Evolutionary conservation across 2,797 vertebrate species (phyloP).

Genomic region (Ciconia nigra): DNA sequence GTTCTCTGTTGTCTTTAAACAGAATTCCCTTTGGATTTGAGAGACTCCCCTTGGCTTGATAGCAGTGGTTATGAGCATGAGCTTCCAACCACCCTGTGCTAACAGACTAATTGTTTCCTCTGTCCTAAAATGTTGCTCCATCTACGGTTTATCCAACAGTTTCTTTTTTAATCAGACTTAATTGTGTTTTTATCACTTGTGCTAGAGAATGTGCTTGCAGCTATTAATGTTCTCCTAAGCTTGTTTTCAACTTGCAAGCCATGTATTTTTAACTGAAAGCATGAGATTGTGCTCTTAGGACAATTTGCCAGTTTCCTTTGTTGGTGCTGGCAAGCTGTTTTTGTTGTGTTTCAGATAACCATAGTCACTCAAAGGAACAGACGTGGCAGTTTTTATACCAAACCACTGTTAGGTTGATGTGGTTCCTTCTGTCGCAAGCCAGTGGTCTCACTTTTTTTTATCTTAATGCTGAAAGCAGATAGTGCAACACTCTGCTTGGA

Average conservation of each 20-base stretch:
- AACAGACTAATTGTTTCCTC: neutral
- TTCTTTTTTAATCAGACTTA: neutral
- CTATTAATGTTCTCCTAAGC: neutral
- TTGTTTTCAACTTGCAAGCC: neutral
- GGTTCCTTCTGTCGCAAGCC: neutral
- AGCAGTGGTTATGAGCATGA: neutral
- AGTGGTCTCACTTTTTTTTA: neutral
- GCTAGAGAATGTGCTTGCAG: neutral
- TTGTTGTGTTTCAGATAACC: rapidly evolving
- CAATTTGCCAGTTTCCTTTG: neutral
- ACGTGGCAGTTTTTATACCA: neutral
- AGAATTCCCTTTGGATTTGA: neutral
- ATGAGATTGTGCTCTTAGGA: neutral
- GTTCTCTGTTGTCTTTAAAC: neutral
- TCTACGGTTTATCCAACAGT: neutral
- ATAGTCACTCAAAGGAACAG: neutral
- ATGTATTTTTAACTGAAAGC: neutral
- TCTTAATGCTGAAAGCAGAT: neutral
- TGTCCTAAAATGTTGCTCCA: neutral
- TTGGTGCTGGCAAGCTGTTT: neutral
- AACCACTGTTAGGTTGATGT: neutral
- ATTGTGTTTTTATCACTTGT: neutral
- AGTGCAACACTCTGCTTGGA: neutral
- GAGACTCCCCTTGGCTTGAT: neutral
- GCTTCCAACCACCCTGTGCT: neutral